Percentiles rank a stretch among this genome's conserved stretches.
Evolutionary conservation across 1,140 invertebrate genomes (phyloP).

Genomic region (Drosophila eugracilis): DNA sequence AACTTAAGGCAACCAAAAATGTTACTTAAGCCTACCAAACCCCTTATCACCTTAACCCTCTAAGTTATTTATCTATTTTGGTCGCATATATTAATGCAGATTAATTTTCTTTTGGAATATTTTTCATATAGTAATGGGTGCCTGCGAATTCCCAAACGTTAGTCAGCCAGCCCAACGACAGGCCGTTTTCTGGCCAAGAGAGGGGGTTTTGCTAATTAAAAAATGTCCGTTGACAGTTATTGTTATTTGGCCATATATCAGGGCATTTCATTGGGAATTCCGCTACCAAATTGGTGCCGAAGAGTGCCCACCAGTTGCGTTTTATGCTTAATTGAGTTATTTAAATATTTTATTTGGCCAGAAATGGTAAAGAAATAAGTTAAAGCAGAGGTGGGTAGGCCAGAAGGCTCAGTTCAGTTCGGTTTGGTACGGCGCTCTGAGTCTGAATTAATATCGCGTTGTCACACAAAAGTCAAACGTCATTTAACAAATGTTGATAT

Average conservation of each 20-base stretch:
- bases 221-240: slow-evolving; percentile 78
- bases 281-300: slow-evolving; percentile 57
- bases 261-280: slow-evolving; percentile 81
- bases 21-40: too few species aligned
- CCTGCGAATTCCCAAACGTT: slow-evolving; percentile 36
- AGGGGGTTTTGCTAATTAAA: slow-evolving; percentile 71
- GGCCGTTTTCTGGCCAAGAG: slow-evolving; percentile 21
- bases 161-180: slow-evolving; percentile 38
- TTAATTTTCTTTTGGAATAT: slow-evolving; percentile 40
- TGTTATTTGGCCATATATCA: slow-evolving; percentile 82
- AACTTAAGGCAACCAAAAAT: slow-evolving; percentile 10
- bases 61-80: slow-evolving; percentile 52
- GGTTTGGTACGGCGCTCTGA: slow-evolving; percentile 26
- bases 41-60: neutral
- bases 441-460: slow-evolving; percentile 78
- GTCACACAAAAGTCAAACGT: slow-evolving; percentile 82
- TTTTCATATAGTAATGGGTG: slow-evolving; percentile 52
- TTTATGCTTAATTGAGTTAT: slow-evolving; percentile 83
- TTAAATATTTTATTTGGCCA: slow-evolving; percentile 81
- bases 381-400: slow-evolving; percentile 31
- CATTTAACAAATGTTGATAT: slow-evolving; percentile 83
- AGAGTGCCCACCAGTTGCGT: slow-evolving; percentile 74
- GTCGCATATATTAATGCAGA: slow-evolving; percentile 58
- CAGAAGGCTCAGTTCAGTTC: slow-evolving; percentile 40
- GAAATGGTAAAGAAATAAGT: slow-evolving; percentile 45